These are phyloP conservation scores for Drosophila sp. DNA, from an alignment of 1,140 invertebrate species.

Conservation along the genomic window DNA sequence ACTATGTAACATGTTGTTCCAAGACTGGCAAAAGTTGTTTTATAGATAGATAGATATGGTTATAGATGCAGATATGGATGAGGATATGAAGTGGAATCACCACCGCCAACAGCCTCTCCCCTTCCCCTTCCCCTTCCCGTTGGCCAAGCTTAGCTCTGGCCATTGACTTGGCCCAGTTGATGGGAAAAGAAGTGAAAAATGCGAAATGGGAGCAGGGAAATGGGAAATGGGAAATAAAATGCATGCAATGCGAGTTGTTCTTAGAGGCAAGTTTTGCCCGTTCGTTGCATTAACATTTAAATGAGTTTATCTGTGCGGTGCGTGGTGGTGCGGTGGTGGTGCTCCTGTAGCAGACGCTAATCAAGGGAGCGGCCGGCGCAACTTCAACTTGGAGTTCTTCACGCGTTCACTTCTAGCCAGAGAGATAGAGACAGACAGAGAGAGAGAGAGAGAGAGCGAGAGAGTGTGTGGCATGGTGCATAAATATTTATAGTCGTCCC, in stretches of 20 bases:
- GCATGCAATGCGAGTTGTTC: slow-evolving; percentile 53
- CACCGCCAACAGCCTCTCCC: slow-evolving; percentile 8
- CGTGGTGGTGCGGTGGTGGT: slow-evolving; percentile 13
- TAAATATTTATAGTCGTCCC: slow-evolving; percentile 77
- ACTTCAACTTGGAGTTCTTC: slow-evolving; percentile 13
- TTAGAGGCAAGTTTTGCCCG: slow-evolving; percentile 53
- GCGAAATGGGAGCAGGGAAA: background rate
- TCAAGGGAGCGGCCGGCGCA: slow-evolving; percentile 16
- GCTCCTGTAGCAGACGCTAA: slow-evolving; percentile 11
- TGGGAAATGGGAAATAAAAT: slow-evolving; percentile 65
- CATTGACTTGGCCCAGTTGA: slow-evolving; percentile 33
- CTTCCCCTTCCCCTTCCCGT: background rate
- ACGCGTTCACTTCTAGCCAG: slow-evolving; percentile 5
- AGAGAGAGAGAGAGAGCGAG: no score
- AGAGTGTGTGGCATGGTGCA: slow-evolving; percentile 27
- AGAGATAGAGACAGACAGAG: no score
- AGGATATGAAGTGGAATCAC: slow-evolving; percentile 9
- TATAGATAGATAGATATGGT: background rate
- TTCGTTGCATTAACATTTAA: slow-evolving; percentile 80
- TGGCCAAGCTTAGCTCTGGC: slow-evolving; percentile 1
- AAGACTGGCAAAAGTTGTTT: slow-evolving; percentile 18
- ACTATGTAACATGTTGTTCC: slow-evolving; percentile 51
- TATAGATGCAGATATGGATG: background rate
- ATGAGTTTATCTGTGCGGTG: slow-evolving; percentile 74
- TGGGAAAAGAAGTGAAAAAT: background rate